Evolutionary conservation across 1,140 invertebrate genomes (phyloP).

Genomic region (Lethrus apterus): DNA sequence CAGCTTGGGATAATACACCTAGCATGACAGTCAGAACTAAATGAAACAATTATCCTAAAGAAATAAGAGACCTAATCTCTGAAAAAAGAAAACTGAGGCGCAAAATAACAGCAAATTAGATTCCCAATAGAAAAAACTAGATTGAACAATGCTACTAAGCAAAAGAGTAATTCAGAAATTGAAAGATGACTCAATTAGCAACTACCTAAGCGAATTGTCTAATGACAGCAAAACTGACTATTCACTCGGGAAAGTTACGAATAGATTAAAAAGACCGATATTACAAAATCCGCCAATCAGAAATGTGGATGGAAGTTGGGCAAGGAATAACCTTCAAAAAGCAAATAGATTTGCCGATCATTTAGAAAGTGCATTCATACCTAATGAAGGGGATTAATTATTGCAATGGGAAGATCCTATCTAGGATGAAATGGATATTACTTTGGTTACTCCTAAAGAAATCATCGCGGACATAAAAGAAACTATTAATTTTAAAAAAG

Average conservation of each 20-base stretch:
- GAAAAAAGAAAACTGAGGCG: conserved; percentile 10
- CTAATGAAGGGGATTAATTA: too few relatives aligned
- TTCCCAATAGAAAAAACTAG: background rate
- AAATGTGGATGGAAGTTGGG: conserved; percentile 16
- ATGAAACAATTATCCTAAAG: background rate
- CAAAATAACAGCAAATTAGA: conserved; percentile 4
- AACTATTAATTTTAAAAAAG: too few relatives aligned
- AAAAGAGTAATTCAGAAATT: conserved; percentile 12
- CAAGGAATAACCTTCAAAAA: too few relatives aligned
- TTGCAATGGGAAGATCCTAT: too few relatives aligned
- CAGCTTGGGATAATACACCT: background rate
- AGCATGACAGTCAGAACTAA: conserved; percentile 4
- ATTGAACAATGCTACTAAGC: background rate
- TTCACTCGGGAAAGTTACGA: conserved; percentile 22
- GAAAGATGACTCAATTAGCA: too few relatives aligned
- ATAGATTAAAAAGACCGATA: conserved; percentile 16
- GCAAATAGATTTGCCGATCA: too few relatives aligned
- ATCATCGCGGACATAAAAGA: too few relatives aligned
- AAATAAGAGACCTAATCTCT: background rate
- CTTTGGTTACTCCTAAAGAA: too few relatives aligned
- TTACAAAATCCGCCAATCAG: conserved; percentile 15
- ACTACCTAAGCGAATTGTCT: conserved; percentile 13
- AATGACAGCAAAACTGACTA: conserved; percentile 14
- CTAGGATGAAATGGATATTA: too few relatives aligned
- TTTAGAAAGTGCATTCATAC: too few relatives aligned